Base-by-base conservation (phyloP, 2,888 invertebrate genomes). In the Erpobdella octoculata region DNA sequence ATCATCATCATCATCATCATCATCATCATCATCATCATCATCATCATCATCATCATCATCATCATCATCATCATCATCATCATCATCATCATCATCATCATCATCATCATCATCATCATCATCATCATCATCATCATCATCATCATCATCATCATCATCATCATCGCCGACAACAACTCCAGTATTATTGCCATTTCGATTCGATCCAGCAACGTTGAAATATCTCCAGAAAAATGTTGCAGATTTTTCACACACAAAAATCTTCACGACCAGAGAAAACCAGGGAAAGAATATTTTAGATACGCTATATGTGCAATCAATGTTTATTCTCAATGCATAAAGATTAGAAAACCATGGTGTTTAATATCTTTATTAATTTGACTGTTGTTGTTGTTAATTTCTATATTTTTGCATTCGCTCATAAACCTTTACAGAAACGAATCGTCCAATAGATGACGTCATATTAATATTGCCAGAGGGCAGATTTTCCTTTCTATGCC, bases 11-110 rank as follows among this genome's bases (percentile, higher is more conserved):
- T 12, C 53, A n/a, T 12, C 21, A 53, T 53, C 33, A 38, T n/a
- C 21, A 65, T 9, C 37, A n/a, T 37, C 38, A 65, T 21, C 37
- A 41, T 70, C 64, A 70, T 72, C 70, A 69, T 69, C 70, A 67
- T 71, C 66, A 73, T 37, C 64, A 70, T 64, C 36, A 74, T 61
- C 62, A 36, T 62, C 48, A 73, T 48, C 59, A 53, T 71, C 53
- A 71, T 70, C 65, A 70, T 53, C 31, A 66, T 66, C 38, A 3
- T 59, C 25, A 71, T 68, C 59, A 58, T 53, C 31, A 37, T 66
- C 38, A 3, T 38, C 38, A 66, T 38, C 36, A 38, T 38, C 66
- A 37, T 38, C 66, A 2, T 66, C 66, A 66, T 46, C 46, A 5
- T 46, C 46, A 46, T 46, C 46, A 46, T 1, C 46, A 46, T 5